Evolutionary conservation across 1,140 invertebrate species (phyloP).

Genomic region (Macrotrachela quadricornifera): DNA sequence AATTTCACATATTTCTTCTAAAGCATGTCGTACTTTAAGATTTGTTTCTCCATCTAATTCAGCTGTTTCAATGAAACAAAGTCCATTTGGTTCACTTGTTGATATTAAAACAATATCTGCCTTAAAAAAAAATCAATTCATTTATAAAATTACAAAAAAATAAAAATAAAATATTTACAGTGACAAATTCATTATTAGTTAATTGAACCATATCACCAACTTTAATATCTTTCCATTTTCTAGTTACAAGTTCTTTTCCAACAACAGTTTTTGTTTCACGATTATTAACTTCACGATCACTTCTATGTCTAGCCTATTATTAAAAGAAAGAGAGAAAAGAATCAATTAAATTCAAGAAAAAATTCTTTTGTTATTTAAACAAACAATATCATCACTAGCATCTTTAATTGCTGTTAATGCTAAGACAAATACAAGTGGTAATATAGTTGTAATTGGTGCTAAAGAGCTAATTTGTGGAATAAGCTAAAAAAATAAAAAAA

Average conservation of each 20-base stretch:
- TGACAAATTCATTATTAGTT: slow-evolving; percentile 6
- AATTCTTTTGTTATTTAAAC: no score
- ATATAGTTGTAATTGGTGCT: slow-evolving; percentile 83
- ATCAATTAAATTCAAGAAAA: no score
- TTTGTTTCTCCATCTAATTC: slow-evolving; percentile 35
- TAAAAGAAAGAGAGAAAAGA: no score
- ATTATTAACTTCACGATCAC: no score
- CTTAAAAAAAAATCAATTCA: slow-evolving; percentile 25
- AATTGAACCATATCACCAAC: slow-evolving; percentile 9
- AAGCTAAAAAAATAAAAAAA: slow-evolving; percentile 77
- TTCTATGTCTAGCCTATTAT: not conserved
- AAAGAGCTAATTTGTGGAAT: slow-evolving; percentile 91
- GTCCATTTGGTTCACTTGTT: slow-evolving; percentile 1
- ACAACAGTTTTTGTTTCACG: no score
- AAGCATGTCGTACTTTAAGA: slow-evolving; percentile 39
- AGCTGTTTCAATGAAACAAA: slow-evolving; percentile 32
- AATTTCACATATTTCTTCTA: slow-evolving; percentile 14
- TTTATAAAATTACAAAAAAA: slow-evolving; percentile 47
- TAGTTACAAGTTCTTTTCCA: no score
- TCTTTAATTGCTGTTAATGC: slow-evolving; percentile 86
- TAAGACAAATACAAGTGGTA: slow-evolving; percentile 84
- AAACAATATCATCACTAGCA: slow-evolving; percentile 77
- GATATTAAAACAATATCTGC: slow-evolving; percentile 4
- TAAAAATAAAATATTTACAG: slow-evolving; percentile 62
- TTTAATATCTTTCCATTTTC: slow-evolving; percentile 54